Percentiles rank a stretch among this genome's conserved stretches.
These are phyloP conservation scores for Ophioderma brevispina DNA, from an alignment of 35 echinoderm and acorn worm species.

Conservation along the genomic window DNA sequence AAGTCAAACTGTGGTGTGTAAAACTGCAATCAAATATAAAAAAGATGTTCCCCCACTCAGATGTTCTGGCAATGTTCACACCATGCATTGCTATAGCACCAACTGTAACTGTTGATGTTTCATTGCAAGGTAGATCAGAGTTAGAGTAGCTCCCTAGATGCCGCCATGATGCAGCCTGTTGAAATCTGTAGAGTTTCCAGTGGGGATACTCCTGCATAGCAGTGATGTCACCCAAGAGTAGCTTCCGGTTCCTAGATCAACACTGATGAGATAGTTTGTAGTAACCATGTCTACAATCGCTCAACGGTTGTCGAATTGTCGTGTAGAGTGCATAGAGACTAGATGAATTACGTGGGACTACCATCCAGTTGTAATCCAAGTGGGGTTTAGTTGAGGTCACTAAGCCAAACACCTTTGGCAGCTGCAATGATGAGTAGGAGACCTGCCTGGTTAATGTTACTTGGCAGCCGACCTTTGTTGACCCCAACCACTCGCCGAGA, in stretches of 20 bases:
- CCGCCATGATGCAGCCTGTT: neutral
- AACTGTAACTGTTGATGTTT: neutral
- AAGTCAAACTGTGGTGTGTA: neutral
- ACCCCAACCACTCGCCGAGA: neutral
- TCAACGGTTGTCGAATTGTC: neutral
- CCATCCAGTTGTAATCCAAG: constrained; percentile 43
- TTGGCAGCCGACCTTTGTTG: neutral
- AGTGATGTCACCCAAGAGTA: neutral
- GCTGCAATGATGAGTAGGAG: constrained; percentile 19
- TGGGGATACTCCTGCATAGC: neutral
- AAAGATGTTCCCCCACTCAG: neutral
- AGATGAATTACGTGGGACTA: constrained; percentile 6
- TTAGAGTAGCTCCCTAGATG: neutral
- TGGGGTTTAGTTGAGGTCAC: constrained; percentile 9
- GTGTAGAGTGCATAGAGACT: neutral
- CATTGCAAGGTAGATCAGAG: neutral
- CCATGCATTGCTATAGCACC: neutral
- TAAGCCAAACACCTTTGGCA: constrained; percentile 16
- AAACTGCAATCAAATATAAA: neutral
- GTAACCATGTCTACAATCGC: neutral
- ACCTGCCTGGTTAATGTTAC: neutral
- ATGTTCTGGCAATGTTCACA: neutral
- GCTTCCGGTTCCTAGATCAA: neutral
- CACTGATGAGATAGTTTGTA: neutral
- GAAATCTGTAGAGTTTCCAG: neutral